Evolutionary conservation across 1,140 invertebrate genomes (phyloP).

Genomic region (Lordiphosa stackelbergi): DNA sequence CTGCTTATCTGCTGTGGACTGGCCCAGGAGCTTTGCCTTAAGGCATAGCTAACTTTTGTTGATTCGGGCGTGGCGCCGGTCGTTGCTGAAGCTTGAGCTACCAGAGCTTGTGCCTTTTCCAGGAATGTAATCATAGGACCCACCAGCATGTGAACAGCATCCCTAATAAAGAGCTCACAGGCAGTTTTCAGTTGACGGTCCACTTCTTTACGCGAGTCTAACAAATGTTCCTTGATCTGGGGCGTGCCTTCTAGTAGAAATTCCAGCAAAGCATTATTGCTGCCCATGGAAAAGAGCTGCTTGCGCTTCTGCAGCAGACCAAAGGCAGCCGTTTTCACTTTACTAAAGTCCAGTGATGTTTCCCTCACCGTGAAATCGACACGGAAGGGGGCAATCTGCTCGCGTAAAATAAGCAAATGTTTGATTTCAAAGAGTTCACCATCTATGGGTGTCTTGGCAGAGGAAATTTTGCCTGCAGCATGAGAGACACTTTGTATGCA

Average conservation of each 20-base stretch:
- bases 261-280: slow-evolving; percentile 94
- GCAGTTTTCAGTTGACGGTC: slow-evolving; percentile 92
- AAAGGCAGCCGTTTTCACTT: slow-evolving; percentile 91
- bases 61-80: slow-evolving; percentile 12
- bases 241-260: slow-evolving; percentile 94
- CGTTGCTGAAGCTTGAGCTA: slow-evolving; percentile 25
- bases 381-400: slow-evolving; percentile 99
- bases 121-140: slow-evolving; percentile 85
- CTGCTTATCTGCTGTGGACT: slow-evolving; percentile 79
- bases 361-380: slow-evolving; percentile 96
- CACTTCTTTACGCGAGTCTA: slow-evolving; percentile 96
- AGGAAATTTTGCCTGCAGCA: slow-evolving; percentile 85
- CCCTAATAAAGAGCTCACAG: slow-evolving; percentile 94
- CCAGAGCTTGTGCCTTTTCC: slow-evolving; percentile 82
- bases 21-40: slow-evolving; percentile 78
- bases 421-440: slow-evolving; percentile 98
- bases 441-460: slow-evolving; percentile 87
- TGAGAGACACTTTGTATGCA: slow-evolving; percentile 93
- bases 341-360: slow-evolving; percentile 93
- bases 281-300: slow-evolving; percentile 90
- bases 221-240: slow-evolving; percentile 92
- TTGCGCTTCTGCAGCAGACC: slow-evolving; percentile 91
- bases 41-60: slow-evolving; percentile 53
- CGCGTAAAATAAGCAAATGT: slow-evolving; percentile 95
- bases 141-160: slow-evolving; percentile 87